Conservation (phyloP, 2,113 vertebrate species). For the Hippoglossus stenolepis region DNA sequence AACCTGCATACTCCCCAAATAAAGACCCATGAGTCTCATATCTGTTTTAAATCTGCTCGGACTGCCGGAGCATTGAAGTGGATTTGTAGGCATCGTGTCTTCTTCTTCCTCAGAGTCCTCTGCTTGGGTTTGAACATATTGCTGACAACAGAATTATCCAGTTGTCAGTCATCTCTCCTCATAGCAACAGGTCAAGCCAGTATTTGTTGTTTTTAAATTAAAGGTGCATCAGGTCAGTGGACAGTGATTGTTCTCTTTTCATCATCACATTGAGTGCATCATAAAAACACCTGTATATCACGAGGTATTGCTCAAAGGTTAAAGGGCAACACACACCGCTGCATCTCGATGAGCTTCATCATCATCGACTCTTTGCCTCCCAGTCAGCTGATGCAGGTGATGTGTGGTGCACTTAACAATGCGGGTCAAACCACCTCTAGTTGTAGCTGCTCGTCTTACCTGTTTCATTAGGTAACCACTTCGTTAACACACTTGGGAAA, state of each 20-base stretch:
- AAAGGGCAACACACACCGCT: slow-evolving; percentile 3
- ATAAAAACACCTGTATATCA: slow-evolving; percentile 22
- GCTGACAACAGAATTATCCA: slow-evolving; percentile 20
- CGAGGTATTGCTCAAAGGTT: slow-evolving; percentile 6
- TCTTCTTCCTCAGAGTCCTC: slow-evolving; percentile 18
- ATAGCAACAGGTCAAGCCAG: slow-evolving; percentile 14
- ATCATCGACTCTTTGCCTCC: not conserved
- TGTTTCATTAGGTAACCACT: slow-evolving; percentile 15
- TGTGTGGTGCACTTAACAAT: slow-evolving; percentile 2
- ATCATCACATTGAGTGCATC: slow-evolving; percentile 30
- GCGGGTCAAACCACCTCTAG: slow-evolving; percentile 4
- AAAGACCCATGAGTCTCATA: slow-evolving; percentile 12
- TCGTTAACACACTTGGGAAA: slow-evolving; percentile 18
- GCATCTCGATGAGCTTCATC: not conserved
- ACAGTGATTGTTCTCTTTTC: slow-evolving; percentile 24
- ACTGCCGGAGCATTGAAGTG: not conserved
- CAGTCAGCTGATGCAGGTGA: not conserved
- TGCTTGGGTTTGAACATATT: slow-evolving; percentile 20
- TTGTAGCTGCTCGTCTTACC: slow-evolving; percentile 30
- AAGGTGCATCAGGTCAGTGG: slow-evolving; percentile 11
- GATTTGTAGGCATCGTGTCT: slow-evolving; percentile 7
- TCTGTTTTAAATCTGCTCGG: slow-evolving; percentile 17
- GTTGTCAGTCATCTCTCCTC: not conserved
- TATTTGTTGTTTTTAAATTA: slow-evolving; percentile 32
- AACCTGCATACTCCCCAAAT: slow-evolving; percentile 28